These are phyloP conservation scores for Cyprinodon diabolis DNA, from an alignment of 2,797 vertebrate genomes.

Conservation along the genomic window DNA sequence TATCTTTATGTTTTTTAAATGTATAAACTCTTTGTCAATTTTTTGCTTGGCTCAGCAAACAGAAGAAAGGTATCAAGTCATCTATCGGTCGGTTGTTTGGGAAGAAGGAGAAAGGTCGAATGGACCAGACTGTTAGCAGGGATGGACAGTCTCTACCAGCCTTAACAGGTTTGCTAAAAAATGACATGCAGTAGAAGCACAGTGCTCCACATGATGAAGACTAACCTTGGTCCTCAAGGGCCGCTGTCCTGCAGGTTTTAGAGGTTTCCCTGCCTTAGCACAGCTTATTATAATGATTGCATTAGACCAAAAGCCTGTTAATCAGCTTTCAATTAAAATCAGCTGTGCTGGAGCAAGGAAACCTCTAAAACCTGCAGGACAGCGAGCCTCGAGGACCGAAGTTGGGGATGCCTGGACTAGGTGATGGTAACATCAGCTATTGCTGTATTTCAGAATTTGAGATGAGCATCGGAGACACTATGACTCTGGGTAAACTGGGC, in stretches of 20 bases:
- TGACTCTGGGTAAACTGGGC: slow-evolving; percentile 92
- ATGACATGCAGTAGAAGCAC: neutral
- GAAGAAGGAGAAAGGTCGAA: slow-evolving; percentile 93
- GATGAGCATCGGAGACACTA: slow-evolving; percentile 88
- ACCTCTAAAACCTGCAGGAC: too few species aligned
- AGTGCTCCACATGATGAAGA: neutral
- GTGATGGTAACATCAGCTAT: slow-evolving; percentile 8
- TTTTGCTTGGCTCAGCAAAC: slow-evolving; percentile 80
- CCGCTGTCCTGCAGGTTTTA: too few species aligned
- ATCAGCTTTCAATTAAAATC: too few species aligned
- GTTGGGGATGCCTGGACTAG: neutral
- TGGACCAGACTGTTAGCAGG: slow-evolving; percentile 85
- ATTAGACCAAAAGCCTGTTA: too few species aligned
- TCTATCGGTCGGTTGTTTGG: slow-evolving; percentile 95
- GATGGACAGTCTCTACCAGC: slow-evolving; percentile 79
- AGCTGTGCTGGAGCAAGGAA: too few species aligned
- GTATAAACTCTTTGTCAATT: neutral
- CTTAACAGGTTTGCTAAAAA: slow-evolving; percentile 59
- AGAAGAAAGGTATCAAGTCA: slow-evolving; percentile 95
- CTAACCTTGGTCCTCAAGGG: too few species aligned
- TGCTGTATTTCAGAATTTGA: slow-evolving; percentile 83
- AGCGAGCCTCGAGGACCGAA: too few species aligned
- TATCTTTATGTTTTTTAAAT: neutral
- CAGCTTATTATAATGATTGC: too few species aligned
- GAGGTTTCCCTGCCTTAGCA: too few species aligned